These are phyloP conservation scores for Zoanthus solanderi DNA, from an alignment of 92 coral and sea anemone species.

Conservation along the genomic window DNA sequence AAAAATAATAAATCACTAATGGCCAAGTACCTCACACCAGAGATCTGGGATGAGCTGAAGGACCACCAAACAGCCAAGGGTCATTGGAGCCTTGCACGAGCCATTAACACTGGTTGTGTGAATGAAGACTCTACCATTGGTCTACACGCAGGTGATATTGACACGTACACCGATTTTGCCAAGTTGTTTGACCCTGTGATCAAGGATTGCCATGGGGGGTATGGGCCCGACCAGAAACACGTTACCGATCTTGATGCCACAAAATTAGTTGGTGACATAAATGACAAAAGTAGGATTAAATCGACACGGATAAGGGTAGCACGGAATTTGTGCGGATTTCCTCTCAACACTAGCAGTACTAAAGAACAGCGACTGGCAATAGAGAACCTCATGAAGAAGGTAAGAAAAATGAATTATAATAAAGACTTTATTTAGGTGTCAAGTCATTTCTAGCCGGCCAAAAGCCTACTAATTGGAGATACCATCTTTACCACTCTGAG, in stretches of 20 bases:
- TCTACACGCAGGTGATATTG: slow-evolving; percentile 76
- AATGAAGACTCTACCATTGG: slow-evolving; percentile 66
- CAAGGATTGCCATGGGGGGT: slow-evolving; percentile 74
- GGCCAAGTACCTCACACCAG: slow-evolving; percentile 53
- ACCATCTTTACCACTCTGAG: too few species aligned
- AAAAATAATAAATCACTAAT: slow-evolving; percentile 42
- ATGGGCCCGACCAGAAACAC: slow-evolving; percentile 58
- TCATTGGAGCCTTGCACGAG: slow-evolving; percentile 73
- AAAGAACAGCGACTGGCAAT: slow-evolving; percentile 67
- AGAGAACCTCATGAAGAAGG: slow-evolving; percentile 68
- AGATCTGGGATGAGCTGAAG: slow-evolving; percentile 64
- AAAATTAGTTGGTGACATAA: slow-evolving; percentile 60
- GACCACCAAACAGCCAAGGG: slow-evolving; percentile 48
- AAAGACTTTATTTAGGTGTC: too few species aligned
- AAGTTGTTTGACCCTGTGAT: slow-evolving; percentile 74
- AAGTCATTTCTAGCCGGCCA: too few species aligned
- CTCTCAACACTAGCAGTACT: slow-evolving; percentile 73
- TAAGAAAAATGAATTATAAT: not conserved
- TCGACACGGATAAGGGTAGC: slow-evolving; percentile 81
- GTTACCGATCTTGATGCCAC: slow-evolving; percentile 69
- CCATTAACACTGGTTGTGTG: slow-evolving; percentile 64
- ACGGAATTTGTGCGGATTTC: slow-evolving; percentile 66
- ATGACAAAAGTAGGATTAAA: slow-evolving; percentile 61
- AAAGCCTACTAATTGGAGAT: too few species aligned
- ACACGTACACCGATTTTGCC: slow-evolving; percentile 70